A percentile compares a stretch with the other conserved stretches of the same genome.
These are phyloP conservation scores for Euplexia lucipara DNA, from an alignment of 2,888 invertebrate species.

Conservation along the genomic window DNA sequence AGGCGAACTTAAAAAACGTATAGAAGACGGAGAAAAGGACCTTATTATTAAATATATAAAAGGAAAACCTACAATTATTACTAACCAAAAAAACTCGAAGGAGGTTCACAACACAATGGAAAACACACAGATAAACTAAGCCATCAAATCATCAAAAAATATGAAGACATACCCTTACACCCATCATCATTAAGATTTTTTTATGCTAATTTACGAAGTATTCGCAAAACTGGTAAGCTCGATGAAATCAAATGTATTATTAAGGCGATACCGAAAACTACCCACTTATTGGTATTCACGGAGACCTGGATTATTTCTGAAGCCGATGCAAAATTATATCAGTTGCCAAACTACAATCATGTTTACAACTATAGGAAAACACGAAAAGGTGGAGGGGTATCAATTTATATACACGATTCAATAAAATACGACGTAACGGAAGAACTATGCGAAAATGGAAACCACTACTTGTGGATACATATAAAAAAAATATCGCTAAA, in stretches of 20 bases:
- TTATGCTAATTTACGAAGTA: conserved; percentile 1
- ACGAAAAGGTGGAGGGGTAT: conserved; percentile 10
- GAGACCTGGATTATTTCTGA: conserved; percentile 14
- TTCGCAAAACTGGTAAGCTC: conserved; percentile 2
- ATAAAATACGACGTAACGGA: too few species aligned
- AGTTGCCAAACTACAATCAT: conserved; percentile 1
- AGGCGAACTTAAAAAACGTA: not conserved
- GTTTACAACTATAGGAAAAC: conserved; percentile 3
- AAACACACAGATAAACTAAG: conserved; percentile 7
- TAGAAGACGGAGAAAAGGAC: not conserved
- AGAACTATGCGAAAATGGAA: too few species aligned
- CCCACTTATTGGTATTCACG: conserved; percentile 2
- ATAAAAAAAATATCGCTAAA: too few species aligned
- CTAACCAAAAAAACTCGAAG: conserved; percentile 1
- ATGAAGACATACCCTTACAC: conserved; percentile 10
- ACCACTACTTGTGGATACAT: too few species aligned
- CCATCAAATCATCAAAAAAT: conserved; percentile 4
- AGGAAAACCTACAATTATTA: conserved; percentile 7
- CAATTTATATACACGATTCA: not conserved
- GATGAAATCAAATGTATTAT: conserved; percentile 2
- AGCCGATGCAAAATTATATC: conserved; percentile 7
- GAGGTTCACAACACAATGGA: not conserved
- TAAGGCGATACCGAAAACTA: not conserved
- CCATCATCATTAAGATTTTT: not conserved
- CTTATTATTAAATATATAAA: not conserved